A percentile compares a stretch with the other conserved stretches of the same genome.
Conservation (phyloP, 2,888 invertebrate genomes). For the Scrobipalpa atriplicella region DNA sequence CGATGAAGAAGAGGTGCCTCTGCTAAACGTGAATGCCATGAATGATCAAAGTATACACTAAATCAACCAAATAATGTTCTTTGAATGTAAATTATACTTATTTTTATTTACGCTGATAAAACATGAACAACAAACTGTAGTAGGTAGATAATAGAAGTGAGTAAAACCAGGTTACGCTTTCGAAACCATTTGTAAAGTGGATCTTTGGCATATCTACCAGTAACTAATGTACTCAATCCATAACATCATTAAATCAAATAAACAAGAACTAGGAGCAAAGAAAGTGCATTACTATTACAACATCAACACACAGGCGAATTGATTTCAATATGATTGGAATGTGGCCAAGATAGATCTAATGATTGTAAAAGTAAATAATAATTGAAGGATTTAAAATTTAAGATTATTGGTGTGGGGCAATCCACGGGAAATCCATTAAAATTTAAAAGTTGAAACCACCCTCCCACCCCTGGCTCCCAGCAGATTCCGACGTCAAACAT, state of each 20-base stretch:
- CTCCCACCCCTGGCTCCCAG: no score
- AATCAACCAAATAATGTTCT: no score
- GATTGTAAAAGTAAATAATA: not conserved
- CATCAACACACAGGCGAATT: not conserved
- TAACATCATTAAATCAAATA: not conserved
- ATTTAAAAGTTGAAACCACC: no score
- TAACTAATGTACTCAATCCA: not conserved
- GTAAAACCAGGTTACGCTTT: not conserved
- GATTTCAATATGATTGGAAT: not conserved
- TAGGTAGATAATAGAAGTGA: not conserved
- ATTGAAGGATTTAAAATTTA: not conserved
- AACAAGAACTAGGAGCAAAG: no score
- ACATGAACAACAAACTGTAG: not conserved
- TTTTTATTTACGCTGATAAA: no score
- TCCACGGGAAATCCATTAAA: no score
- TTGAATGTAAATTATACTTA: no score
- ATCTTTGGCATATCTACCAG: not conserved
- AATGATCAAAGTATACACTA: no score
- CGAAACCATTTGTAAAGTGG: not conserved
- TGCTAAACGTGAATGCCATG: no score
- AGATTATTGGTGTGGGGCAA: no score
- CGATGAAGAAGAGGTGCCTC: no score
- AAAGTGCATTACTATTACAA: conserved; percentile 3
- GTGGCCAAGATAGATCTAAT: not conserved
- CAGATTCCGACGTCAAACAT: no score